Evolutionary conservation across 2,888 invertebrate genomes (phyloP).

Genomic region (Aphidius colemani): DNA sequence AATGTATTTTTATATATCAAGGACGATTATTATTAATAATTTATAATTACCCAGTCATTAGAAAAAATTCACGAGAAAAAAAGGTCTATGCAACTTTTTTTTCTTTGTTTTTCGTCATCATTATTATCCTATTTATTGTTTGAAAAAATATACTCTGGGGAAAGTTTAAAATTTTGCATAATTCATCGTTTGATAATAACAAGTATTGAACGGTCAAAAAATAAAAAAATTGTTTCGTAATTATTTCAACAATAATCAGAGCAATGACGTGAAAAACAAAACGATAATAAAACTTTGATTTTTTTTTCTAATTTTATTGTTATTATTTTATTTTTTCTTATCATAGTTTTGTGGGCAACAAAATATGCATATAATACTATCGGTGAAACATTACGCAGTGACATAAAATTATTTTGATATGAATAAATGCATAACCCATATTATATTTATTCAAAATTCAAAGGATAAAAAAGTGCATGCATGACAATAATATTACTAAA

Average conservation of each 20-base stretch:
- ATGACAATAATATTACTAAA: too few relatives aligned
- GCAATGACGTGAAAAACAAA: slow-evolving; percentile 5
- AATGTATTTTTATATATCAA: too few relatives aligned
- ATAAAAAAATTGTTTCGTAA: slow-evolving; percentile 1
- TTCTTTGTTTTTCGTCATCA: not conserved
- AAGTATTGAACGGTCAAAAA: too few relatives aligned
- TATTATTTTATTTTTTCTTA: not conserved
- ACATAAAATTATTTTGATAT: not conserved
- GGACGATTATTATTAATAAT: too few relatives aligned
- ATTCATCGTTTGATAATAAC: too few relatives aligned
- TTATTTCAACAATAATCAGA: slow-evolving; percentile 2
- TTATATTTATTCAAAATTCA: not conserved
- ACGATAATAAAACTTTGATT: not conserved
- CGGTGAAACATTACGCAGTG: not conserved
- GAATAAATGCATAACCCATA: slow-evolving; percentile 16
- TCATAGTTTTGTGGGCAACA: not conserved
- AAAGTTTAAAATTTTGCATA: too few relatives aligned
- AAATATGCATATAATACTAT: not conserved
- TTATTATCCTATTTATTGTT: not conserved
- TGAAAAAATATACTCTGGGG: not conserved
- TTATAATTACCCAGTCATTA: too few relatives aligned
- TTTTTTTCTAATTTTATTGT: not conserved
- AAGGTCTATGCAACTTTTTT: too few relatives aligned
- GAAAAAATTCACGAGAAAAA: too few relatives aligned
- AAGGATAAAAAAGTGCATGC: not conserved